phyloP scores from a whole-genome alignment of 23 tunicate genomes.

The Styela plicata region DNA sequence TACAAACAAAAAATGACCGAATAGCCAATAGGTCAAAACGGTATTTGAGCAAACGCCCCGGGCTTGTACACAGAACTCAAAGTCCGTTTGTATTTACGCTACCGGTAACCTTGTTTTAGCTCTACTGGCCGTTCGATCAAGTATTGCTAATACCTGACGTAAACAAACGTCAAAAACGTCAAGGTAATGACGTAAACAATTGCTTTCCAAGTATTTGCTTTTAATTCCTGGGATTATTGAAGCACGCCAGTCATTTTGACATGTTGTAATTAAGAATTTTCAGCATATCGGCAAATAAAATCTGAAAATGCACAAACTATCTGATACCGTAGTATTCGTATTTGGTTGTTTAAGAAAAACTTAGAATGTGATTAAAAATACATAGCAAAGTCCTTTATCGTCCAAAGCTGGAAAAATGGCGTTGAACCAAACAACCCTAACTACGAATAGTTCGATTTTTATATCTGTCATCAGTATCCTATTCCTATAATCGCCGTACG shows the following conservation, averaged over 20 bases:
- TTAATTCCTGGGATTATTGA: not conserved
- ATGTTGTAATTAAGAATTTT: too few relatives aligned
- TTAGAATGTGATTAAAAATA: too few relatives aligned
- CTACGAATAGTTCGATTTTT: too few relatives aligned
- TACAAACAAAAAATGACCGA: not conserved
- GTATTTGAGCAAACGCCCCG: not conserved
- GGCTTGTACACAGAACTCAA: not conserved
- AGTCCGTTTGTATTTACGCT: not conserved
- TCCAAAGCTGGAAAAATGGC: too few relatives aligned
- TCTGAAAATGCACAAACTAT: too few relatives aligned
- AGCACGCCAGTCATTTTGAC: not conserved
- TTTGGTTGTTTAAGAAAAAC: too few relatives aligned
- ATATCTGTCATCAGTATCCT: too few relatives aligned
- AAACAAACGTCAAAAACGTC: not conserved
- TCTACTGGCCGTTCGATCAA: not conserved
- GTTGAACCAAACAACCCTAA: too few relatives aligned
- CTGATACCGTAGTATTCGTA: too few relatives aligned
- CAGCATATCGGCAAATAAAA: too few relatives aligned
- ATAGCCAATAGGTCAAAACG: constrained; percentile 2
- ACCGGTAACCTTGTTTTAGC: not conserved
- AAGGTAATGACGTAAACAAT: not conserved
- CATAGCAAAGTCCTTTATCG: too few relatives aligned
- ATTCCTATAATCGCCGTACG: too few relatives aligned
- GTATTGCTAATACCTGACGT: not conserved
- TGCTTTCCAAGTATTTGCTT: not conserved